These are phyloP conservation scores for Machaerirhynchus nigripectus DNA, from an alignment of 2,113 vertebrate genomes.

Conservation along the genomic window DNA sequence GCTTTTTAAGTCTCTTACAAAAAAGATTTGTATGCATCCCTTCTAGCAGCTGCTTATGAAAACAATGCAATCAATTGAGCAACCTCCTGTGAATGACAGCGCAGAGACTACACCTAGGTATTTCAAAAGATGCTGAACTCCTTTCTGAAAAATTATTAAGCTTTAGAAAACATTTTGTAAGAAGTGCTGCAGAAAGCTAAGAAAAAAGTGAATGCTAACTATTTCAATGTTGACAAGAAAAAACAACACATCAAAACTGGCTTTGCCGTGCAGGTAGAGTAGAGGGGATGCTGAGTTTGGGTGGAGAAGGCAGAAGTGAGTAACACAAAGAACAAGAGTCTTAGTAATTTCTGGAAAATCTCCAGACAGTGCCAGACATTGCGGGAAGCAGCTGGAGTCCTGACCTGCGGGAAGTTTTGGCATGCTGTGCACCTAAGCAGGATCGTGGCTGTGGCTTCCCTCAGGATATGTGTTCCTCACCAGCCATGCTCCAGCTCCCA, in stretches of 20 bases:
- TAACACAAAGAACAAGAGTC: background rate
- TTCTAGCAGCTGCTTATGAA: fast-evolving
- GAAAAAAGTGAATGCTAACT: background rate
- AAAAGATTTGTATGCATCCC: background rate
- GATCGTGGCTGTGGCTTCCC: fast-evolving
- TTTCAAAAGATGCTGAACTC: background rate
- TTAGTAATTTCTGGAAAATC: background rate
- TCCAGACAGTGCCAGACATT: background rate
- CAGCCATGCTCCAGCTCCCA: fast-evolving
- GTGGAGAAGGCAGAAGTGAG: background rate
- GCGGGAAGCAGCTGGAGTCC: background rate
- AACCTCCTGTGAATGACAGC: background rate
- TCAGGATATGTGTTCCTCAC: fast-evolving
- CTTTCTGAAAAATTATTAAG: background rate
- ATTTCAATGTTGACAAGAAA: constrained; percentile 17
- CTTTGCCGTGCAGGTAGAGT: background rate
- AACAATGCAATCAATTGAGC: background rate
- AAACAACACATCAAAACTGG: background rate
- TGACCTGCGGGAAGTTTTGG: background rate
- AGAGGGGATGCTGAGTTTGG: background rate
- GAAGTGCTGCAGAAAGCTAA: background rate
- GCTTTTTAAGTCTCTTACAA: background rate
- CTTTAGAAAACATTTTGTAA: background rate
- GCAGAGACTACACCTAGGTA: background rate
- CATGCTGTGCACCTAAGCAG: background rate